Evolutionary conservation across 2,888 invertebrate genomes (phyloP).

Genomic region (Antheraea assamensis): DNA sequence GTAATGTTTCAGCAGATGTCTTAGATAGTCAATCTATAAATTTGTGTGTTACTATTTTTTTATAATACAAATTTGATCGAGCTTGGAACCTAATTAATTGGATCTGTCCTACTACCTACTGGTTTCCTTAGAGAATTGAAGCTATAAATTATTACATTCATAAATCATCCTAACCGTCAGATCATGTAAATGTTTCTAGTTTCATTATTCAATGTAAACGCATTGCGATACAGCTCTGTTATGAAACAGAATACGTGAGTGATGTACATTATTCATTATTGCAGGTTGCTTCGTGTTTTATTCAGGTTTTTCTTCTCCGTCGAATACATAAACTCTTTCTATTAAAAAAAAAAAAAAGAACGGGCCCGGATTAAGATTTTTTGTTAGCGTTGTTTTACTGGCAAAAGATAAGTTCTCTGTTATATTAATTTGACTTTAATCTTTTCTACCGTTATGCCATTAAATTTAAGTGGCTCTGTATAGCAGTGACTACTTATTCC

Average conservation of each 20-base stretch:
- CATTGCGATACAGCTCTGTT: not conserved
- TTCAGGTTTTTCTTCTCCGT: constrained; percentile 24
- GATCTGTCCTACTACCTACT: not conserved
- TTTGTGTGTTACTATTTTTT: no score
- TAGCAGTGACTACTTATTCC: not conserved
- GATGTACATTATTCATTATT: constrained; percentile 33
- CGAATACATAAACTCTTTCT: not conserved
- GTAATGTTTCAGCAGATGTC: not conserved
- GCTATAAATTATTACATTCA: not conserved
- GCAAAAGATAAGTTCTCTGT: not conserved
- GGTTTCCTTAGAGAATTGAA: not conserved
- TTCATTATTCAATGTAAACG: not conserved
- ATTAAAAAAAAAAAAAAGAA: no score
- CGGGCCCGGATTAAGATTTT: not conserved
- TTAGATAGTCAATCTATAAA: not conserved
- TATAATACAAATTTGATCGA: no score
- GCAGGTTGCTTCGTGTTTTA: constrained; percentile 26
- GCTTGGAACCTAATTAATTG: not conserved
- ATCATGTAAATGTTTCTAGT: not conserved
- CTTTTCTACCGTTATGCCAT: not conserved
- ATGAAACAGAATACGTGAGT: constrained; percentile 14
- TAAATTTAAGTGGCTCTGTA: not conserved
- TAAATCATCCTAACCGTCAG: not conserved
- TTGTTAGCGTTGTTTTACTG: not conserved
- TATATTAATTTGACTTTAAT: not conserved